phyloP scores from a whole-genome alignment of 1,140 invertebrate species.

The Diachasma alloeum region DNA sequence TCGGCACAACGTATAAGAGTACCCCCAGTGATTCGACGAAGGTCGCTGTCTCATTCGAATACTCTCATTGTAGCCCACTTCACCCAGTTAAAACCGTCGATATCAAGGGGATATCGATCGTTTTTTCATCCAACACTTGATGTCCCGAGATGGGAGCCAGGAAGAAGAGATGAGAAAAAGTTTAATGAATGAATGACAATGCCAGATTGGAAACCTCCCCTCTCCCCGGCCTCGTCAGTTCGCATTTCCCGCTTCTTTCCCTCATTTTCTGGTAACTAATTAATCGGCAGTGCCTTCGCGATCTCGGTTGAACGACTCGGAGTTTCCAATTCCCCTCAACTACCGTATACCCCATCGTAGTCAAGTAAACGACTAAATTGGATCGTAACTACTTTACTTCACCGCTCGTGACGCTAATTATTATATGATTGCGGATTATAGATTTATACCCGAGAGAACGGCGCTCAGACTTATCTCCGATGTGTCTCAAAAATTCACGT shows the following conservation, averaged over 20 bases:
- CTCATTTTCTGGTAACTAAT: neutral
- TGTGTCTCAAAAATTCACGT: too few relatives aligned
- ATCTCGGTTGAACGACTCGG: neutral
- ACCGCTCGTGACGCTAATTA: slow-evolving; percentile 12
- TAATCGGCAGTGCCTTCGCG: neutral
- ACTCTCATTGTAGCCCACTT: neutral
- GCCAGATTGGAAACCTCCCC: neutral
- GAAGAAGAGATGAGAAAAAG: neutral
- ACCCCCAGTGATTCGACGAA: neutral
- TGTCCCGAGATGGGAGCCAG: neutral
- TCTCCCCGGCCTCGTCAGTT: neutral
- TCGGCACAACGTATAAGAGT: neutral
- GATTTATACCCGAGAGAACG: neutral
- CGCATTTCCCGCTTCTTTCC: neutral
- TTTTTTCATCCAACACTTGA: neutral
- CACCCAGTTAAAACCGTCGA: neutral
- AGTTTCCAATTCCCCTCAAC: neutral
- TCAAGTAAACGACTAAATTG: slow-evolving; percentile 21
- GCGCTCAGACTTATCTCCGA: neutral
- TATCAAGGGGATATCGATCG: neutral
- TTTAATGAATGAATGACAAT: neutral
- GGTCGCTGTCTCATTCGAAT: neutral
- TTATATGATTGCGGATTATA: slow-evolving; percentile 14
- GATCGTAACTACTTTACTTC: slow-evolving; percentile 14
- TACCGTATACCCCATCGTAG: neutral